Base-by-base conservation (phyloP, 2,113 vertebrate species). In the Hemiprocne comata region DNA sequence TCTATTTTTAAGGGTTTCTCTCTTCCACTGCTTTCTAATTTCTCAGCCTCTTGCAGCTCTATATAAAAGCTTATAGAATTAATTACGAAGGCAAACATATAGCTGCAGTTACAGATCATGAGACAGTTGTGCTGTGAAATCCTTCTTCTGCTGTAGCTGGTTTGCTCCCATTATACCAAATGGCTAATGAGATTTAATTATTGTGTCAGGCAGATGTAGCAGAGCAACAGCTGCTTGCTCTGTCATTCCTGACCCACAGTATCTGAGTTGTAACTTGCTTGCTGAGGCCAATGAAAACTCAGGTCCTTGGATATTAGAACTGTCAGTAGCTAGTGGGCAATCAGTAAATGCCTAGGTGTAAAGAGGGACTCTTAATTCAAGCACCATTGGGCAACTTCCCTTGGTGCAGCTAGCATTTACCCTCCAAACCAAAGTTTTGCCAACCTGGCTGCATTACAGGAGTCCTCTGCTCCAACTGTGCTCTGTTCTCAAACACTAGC, bases 121-220 rank as follows among this genome's bases (percentile, higher is more conserved):
- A 87, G 80, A 93, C 57, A 93, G 69, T 60, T 89, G 70, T 72
- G 66, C 66, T 85, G 54, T 72, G 58, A 91, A 94, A 87, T 75
- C 70, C 36, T 80, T 36, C 36, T 76, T 36, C 80, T 72, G 60
- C 21, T 94, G 53, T 34, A 64, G 65, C 10, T 92, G 70, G 44
- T 89, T 83, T 90, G 28, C 50, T 91, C 89, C 65, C 77, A 86
- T 86, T 65, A 40, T 20, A 66, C 6, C 6, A 17, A 90, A 74
- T 33, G 18, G 65, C 33, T 72, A 65, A 55, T 71, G 61, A 81
- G 57, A 93, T 82, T 71, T 75, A 90, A 84, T 89, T 81, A 72
- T 28, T 74, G 40, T 69, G 53, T 51, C 69, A 83, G 36, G 83
- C 94, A 93, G 90, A 86, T 60, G 51, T 8, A 94, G 78, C 76